Evolutionary conservation across 2,797 vertebrate species (phyloP), one percentile per base, ranked within the genome.

Genomic region (Geotrypetes seraphini): DNA sequence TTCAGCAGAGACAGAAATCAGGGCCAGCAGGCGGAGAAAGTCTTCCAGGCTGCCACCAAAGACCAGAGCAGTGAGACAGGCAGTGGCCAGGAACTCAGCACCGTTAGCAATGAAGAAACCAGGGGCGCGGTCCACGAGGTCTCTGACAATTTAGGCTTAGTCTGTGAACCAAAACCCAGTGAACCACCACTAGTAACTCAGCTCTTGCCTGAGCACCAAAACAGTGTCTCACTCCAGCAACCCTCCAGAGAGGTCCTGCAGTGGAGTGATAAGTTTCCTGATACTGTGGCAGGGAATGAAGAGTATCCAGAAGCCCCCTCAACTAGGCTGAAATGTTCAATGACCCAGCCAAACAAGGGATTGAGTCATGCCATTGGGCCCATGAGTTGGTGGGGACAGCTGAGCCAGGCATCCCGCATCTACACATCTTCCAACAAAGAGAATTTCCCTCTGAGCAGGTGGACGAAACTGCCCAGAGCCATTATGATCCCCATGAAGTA

Each of bases 191-290:
- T n/a, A n/a, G n/a, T n/a, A n/a, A n/a, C n/a, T n/a, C n/a, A n/a
- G n/a, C n/a, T n/a, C n/a, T n/a, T n/a, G n/a, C n/a, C n/a, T n/a
- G n/a, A n/a, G n/a, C n/a, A n/a, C n/a, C n/a, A n/a, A n/a, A n/a
- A n/a, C n/a, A n/a, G n/a, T n/a, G n/a, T n/a, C n/a, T n/a, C n/a
- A n/a, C n/a, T n/a, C n/a, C n/a, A n/a, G n/a, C n/a, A n/a, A n/a
- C n/a, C n/a, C n/a, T n/a, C n/a, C n/a, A n/a, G n/a, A n/a, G 12
- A 92, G 47, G 22, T 95, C 25, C 47, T 89, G 52, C 86, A 75
- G 15, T 89, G 86, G 86, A 86, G 92, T 0, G 84, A 78, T 5
- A 69, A 75, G 25, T 67, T 96, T 33, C 71, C 86, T 12, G 85
- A 87, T 24, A 68, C 79, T 8, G 60, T 53, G 16, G 19, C 5